Conservation (phyloP, 2,797 vertebrate species). For the Malurus splendens region DNA sequence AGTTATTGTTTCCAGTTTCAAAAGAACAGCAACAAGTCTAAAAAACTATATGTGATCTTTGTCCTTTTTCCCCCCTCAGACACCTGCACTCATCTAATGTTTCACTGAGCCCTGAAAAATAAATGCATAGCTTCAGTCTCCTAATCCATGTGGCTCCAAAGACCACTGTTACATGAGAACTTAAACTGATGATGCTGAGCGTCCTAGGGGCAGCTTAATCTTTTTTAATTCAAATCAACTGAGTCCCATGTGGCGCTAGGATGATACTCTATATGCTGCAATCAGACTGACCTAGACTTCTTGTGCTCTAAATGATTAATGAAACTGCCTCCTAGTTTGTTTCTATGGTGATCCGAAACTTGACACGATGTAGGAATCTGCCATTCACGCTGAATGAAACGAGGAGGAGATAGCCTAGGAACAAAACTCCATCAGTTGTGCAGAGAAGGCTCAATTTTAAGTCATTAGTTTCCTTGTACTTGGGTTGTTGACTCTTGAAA, state of each 20-base stretch:
- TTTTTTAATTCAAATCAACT: constrained; percentile 96
- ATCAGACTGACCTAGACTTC: constrained; percentile 99
- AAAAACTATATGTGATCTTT: constrained; percentile 76
- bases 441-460: constrained; percentile 41
- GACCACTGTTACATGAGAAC: constrained; percentile 96
- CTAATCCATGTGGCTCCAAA: constrained; percentile 98
- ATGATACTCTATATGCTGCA: constrained; percentile 99
- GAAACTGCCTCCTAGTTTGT: constrained; percentile 98
- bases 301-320: constrained; percentile 99
- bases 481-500: constrained; percentile 21
- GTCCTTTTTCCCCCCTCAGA: constrained; percentile 79
- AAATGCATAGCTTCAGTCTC: constrained; percentile 95
- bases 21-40: constrained; percentile 82
- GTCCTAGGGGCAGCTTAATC: constrained; percentile 85
- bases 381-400: constrained; percentile 79
- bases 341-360: constrained; percentile 97
- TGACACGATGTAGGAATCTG: constrained; percentile 94
- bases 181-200: constrained; percentile 86
- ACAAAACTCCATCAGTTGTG: constrained; percentile 47
- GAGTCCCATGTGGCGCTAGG: constrained; percentile 87
- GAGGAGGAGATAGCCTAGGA: constrained; percentile 56
- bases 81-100: constrained; percentile 96
- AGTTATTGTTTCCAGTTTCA: constrained; percentile 88
- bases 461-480: constrained; percentile 43
- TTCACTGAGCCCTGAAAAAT: constrained; percentile 96